phyloP scores from a whole-genome alignment of 2,113 vertebrate genomes.

The Rallus limicola region DNA sequence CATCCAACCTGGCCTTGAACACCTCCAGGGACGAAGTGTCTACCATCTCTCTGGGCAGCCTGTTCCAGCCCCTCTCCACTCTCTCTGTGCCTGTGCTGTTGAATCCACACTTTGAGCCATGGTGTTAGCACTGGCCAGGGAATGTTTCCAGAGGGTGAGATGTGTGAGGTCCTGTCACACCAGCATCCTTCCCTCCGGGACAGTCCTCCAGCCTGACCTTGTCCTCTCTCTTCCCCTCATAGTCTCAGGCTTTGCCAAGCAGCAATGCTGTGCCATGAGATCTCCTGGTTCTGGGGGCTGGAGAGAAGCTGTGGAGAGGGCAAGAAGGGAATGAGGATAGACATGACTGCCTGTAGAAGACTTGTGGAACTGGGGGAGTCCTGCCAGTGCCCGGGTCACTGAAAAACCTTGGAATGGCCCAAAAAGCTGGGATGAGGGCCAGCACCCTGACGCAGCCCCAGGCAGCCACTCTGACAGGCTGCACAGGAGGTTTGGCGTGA shows the following conservation, averaged over 20 bases:
- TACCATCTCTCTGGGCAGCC: too few relatives aligned
- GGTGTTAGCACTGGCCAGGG: background rate
- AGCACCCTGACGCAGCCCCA: accelerated
- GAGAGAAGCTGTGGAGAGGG: background rate
- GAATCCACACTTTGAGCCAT: accelerated
- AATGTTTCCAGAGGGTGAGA: background rate
- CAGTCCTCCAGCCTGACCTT: background rate
- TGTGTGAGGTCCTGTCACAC: accelerated
- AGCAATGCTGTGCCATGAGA: accelerated
- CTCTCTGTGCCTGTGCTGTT: background rate
- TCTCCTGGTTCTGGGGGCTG: background rate
- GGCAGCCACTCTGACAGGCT: background rate
- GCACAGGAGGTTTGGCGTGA: background rate
- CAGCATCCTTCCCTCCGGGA: background rate
- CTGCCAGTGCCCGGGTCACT: background rate
- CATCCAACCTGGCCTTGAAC: too few relatives aligned
- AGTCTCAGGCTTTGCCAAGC: background rate
- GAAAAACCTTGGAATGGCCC: background rate
- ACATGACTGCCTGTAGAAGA: background rate
- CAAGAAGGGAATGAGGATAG: background rate
- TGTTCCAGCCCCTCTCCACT: too few relatives aligned
- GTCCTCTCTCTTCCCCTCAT: background rate
- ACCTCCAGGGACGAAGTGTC: too few relatives aligned
- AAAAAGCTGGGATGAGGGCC: background rate
- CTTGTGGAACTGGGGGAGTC: accelerated